Percentiles rank a stretch among this genome's conserved stretches.
These are phyloP conservation scores for Sphenodon punctatus DNA, from an alignment of 2,797 vertebrate species.

Conservation along the genomic window DNA sequence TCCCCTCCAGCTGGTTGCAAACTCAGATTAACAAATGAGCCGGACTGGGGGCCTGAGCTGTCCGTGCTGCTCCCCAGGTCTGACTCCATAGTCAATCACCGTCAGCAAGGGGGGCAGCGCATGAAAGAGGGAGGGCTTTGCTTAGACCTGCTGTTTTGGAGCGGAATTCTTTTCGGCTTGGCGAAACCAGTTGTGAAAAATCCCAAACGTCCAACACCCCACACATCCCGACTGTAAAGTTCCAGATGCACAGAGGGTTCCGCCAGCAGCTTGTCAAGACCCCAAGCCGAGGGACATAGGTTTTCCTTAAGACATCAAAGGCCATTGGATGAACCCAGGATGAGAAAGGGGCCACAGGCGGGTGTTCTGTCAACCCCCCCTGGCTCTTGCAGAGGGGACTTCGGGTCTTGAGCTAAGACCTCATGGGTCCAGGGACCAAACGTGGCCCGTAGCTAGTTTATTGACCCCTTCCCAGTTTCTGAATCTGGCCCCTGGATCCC, in stretches of 20 bases:
- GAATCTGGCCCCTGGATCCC: too few relatives aligned
- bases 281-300: too few relatives aligned
- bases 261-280: too few relatives aligned
- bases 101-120: neutral
- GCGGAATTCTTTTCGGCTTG: neutral
- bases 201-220: rapidly evolving
- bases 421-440: too few relatives aligned
- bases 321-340: too few relatives aligned
- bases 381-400: neutral
- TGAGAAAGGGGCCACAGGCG: too few relatives aligned
- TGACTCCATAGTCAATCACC: neutral
- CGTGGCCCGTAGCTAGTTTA: too few relatives aligned
- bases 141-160: neutral
- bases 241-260: rapidly evolving
- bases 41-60: rapidly evolving
- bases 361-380: too few relatives aligned
- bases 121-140: neutral
- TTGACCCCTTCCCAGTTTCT: too few relatives aligned
- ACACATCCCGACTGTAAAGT: rapidly evolving
- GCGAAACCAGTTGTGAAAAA: neutral
- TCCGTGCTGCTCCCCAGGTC: neutral
- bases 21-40: neutral
- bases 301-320: too few relatives aligned
- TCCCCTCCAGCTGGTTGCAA: neutral
- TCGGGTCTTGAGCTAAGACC: rapidly evolving